Evolutionary conservation across 2,113 vertebrate genomes (phyloP).

Genomic region (Micromys minutus): DNA sequence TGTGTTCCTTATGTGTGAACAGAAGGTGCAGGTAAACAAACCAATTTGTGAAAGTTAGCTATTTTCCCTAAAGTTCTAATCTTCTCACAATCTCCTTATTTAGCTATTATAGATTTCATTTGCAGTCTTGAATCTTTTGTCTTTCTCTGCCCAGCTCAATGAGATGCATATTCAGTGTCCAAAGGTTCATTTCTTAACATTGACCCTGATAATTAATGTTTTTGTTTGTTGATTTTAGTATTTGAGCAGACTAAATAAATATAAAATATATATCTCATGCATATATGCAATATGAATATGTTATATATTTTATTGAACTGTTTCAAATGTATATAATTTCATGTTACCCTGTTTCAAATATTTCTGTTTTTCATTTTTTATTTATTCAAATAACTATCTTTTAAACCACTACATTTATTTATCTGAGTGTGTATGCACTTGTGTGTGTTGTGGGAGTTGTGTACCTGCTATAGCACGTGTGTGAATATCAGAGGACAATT

Average conservation of each 20-base stretch:
- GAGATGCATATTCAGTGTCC: not conserved
- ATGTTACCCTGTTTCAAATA: not conserved
- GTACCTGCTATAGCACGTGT: not conserved
- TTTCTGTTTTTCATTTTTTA: not conserved
- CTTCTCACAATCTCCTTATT: slow-evolving; percentile 9
- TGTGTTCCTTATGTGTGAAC: slow-evolving; percentile 76
- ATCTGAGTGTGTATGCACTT: not conserved
- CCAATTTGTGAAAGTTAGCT: slow-evolving; percentile 64
- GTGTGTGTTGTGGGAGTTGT: not conserved
- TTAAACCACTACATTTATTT: not conserved
- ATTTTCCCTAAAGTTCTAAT: slow-evolving; percentile 50
- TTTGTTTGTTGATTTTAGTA: not conserved
- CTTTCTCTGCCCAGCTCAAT: not conserved
- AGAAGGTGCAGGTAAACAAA: slow-evolving; percentile 80
- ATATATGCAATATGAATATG: not conserved
- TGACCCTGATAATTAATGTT: not conserved
- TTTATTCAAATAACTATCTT: not conserved
- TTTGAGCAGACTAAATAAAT: not conserved
- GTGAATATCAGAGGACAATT: not conserved
- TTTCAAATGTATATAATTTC: not conserved
- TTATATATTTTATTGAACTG: not conserved
- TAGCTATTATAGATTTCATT: not conserved
- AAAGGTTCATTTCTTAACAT: not conserved
- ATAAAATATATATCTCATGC: not conserved
- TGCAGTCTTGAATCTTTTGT: not conserved